These are phyloP conservation scores for Eugnorisma glareosa DNA, from an alignment of 2,888 invertebrate species.

Conservation along the genomic window DNA sequence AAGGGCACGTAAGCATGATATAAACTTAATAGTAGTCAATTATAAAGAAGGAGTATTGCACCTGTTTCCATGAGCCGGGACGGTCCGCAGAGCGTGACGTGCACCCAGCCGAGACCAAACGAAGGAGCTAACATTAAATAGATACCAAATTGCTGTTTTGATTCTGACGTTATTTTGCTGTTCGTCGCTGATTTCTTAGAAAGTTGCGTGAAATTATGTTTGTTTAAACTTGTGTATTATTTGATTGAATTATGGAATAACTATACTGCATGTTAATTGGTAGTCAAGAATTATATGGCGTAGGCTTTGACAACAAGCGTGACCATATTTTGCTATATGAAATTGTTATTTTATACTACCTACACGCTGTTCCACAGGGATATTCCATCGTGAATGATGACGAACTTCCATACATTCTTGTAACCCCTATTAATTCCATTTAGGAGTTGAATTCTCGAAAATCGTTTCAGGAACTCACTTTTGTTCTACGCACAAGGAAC, in stretches of 20 bases:
- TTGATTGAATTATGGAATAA: neutral
- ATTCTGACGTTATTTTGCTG: slow-evolving; percentile 49
- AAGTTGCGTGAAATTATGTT: slow-evolving; percentile 21
- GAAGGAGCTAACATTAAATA: slow-evolving; percentile 70
- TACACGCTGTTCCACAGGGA: no score
- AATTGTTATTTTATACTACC: neutral
- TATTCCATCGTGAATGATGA: neutral
- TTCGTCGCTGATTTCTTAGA: slow-evolving; percentile 19
- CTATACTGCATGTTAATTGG: neutral
- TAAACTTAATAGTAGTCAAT: slow-evolving; percentile 55
- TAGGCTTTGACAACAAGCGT: neutral
- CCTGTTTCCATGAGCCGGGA: slow-evolving; percentile 77
- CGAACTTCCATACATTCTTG: neutral
- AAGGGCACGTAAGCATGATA: slow-evolving; percentile 42
- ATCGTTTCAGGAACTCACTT: neutral
- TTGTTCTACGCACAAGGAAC: neutral
- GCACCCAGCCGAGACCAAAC: slow-evolving; percentile 69
- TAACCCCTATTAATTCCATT: neutral
- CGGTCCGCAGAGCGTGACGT: slow-evolving; percentile 77
- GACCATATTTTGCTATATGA: neutral
- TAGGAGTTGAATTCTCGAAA: neutral
- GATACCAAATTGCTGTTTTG: slow-evolving; percentile 67
- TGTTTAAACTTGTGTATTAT: slow-evolving; percentile 7
- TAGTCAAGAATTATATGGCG: neutral
- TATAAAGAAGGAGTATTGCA: slow-evolving; percentile 76